Evolutionary conservation across 2,888 invertebrate species (phyloP), one percentile per base, ranked within the genome.

Genomic region (Polylopha cassiicola): DNA sequence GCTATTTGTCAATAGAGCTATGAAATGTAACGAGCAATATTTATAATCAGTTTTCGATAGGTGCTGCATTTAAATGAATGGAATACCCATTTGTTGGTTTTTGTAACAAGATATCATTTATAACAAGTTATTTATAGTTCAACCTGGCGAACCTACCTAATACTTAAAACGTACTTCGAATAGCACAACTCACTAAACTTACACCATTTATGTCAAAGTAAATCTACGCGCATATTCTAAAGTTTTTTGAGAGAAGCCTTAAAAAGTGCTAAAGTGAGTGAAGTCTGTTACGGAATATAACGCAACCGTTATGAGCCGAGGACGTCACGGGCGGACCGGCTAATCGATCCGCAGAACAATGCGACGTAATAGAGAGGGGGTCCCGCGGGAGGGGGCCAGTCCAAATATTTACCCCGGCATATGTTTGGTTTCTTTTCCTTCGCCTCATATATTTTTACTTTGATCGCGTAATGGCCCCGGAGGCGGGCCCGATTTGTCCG

Each of bases 381-480:
- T 64, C 62, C 53, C 61, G 57, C 61, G 60, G 58, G 56, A 58
- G 63, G 57, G n/a, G n/a, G n/a, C n/a, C 67, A 65, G 69, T 69
- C 73, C 77, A 81, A 84, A 85, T 82, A 82, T 84, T 84, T 84
- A 73, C 72, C 55, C 65, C 63, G 64, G 78, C 79, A 80, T 80
- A 80, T 84, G 84, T 80, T 84, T 81, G 80, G 78, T 79, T 84
- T 84, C 82, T 76, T 84, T 84, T 80, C 73, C 77, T 79, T 70
- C 75, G 80, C 75, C 72, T 82, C 84, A 82, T 82, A 82, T 84
- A 82, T 82, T 82, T 82, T 82, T 76, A 74, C 81, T 81, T 79
- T 79, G 78, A 79, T 78, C 73, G 70, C 48, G 68, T 79, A 82
- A 84, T 78, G 63, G 74, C 69, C 70, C 67, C 74, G 48, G 63